These are phyloP conservation scores for Triplophysa rosa DNA, from an alignment of 2,113 vertebrate genomes.

Conservation along the genomic window DNA sequence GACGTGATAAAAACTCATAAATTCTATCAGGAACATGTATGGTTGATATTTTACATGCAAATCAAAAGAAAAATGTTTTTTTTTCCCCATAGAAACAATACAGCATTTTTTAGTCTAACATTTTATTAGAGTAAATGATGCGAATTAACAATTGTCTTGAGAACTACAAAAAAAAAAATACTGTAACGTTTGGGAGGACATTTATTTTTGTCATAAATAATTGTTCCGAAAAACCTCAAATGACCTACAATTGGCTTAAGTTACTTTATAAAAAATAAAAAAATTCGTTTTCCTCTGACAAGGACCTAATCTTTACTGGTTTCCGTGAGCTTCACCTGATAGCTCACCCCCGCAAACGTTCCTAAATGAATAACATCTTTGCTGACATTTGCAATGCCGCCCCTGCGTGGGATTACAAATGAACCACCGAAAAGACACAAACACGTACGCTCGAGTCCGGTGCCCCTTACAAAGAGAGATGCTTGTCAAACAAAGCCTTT, in stretches of 20 bases:
- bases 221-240: too few species aligned
- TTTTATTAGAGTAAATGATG: too few species aligned
- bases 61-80: too few species aligned
- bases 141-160: too few species aligned
- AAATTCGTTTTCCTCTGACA: not conserved
- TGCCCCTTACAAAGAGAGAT: constrained; percentile 25
- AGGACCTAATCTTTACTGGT: not conserved
- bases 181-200: too few species aligned
- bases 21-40: not conserved
- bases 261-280: too few species aligned
- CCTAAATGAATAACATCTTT: constrained; percentile 27
- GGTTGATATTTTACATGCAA: not conserved
- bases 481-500: constrained; percentile 54
- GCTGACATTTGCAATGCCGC: not conserved
- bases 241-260: not conserved
- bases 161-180: too few species aligned
- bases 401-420: constrained; percentile 16
- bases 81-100: too few species aligned
- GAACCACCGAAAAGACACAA: constrained; percentile 28
- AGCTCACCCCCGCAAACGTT: not conserved
- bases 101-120: too few species aligned
- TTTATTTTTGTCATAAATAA: not conserved
- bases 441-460: not conserved
- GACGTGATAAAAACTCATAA: not conserved
- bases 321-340: constrained; percentile 8